Base-by-base conservation (phyloP, 2,888 invertebrate species). In the Halictus ligatus region DNA sequence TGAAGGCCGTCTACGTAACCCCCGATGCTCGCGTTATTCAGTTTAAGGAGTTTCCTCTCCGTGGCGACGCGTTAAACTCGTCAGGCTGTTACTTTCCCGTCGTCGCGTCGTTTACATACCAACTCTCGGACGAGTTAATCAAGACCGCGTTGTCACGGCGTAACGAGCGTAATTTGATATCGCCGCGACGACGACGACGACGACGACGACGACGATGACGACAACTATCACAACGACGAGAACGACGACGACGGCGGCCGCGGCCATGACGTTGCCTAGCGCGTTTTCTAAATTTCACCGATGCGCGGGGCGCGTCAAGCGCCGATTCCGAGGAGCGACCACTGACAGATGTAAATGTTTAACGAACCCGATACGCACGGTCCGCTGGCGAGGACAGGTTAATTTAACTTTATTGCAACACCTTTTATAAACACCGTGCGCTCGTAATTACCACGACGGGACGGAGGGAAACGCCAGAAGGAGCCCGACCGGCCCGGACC, bases 331-430 rank as follows among this genome's bases (percentile, higher is more conserved):
- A 18, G 35, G 21, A 60, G 72, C 64, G 29, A 21, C 67, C 35
- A 35, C 67, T 35, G 84, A 85, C 84, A 84, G 82, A 89, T 84
- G 81, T 78, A 89, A 89, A 84, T 79, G 86, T 86, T 81, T 83
- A 81, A 85, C 81, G 79, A 80, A 84, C 78, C 74, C 73, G 80
- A 50, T 84, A 80, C 77, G 77, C 69, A 25, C 81, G 80, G 64
- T 69, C 48, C 76, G 73, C 71, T 80, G 81, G 69, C 77, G 75
- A 80, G 80, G 84, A 85, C 87, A 75, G 74, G 83, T 86, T 74
- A 86, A 91, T 90, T 87, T 87, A 85, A 86, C 79, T 78, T 77
- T 83, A 78, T 80, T 69, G 82, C 86, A 75, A 72, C 81, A 82
- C 84, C 84, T 89, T 87, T 87, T 81, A 87, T 74, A 84, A 86